Evolutionary conservation across 2,888 invertebrate species (phyloP).

Genomic region (Conops quadrifasciatus): DNA sequence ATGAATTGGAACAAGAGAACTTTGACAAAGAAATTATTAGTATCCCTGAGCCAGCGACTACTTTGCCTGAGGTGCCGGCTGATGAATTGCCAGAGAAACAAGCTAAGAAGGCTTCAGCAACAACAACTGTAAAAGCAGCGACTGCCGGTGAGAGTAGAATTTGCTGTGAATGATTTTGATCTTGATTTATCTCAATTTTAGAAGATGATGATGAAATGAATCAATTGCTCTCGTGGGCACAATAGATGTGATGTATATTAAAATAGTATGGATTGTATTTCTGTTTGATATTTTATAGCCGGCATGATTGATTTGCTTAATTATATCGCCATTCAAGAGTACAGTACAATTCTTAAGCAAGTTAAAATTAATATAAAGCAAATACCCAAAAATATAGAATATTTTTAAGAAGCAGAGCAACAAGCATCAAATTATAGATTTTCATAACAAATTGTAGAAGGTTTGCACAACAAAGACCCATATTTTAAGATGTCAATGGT

Average conservation of each 20-base stretch:
- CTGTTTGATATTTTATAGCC: conserved; percentile 30
- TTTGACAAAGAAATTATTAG: conserved; percentile 86
- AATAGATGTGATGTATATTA: conserved; percentile 20
- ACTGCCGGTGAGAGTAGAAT: conserved; percentile 35
- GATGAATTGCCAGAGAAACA: conserved; percentile 68
- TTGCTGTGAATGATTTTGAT: neutral
- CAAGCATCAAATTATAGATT: too few species aligned
- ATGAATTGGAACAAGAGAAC: conserved; percentile 90
- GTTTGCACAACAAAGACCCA: too few species aligned
- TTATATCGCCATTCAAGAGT: conserved; percentile 16
- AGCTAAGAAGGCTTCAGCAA: conserved; percentile 55
- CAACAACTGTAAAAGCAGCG: conserved; percentile 42
- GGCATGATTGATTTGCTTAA: conserved; percentile 44
- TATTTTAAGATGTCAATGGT: too few species aligned
- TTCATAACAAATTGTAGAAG: too few species aligned
- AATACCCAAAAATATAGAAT: conserved; percentile 16
- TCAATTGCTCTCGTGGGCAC: conserved; percentile 78
- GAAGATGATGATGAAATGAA: conserved; percentile 76
- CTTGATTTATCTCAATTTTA: conserved; percentile 9
- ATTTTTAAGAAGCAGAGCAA: too few species aligned
- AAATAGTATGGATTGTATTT: conserved; percentile 16
- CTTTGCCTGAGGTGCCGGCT: conserved; percentile 78
- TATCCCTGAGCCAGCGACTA: conserved; percentile 75
- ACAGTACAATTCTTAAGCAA: conserved; percentile 29
- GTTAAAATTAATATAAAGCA: conserved; percentile 19